These are phyloP conservation scores for Myanophis thanlyinensis DNA, from an alignment of 2,113 vertebrate genomes.

Conservation along the genomic window DNA sequence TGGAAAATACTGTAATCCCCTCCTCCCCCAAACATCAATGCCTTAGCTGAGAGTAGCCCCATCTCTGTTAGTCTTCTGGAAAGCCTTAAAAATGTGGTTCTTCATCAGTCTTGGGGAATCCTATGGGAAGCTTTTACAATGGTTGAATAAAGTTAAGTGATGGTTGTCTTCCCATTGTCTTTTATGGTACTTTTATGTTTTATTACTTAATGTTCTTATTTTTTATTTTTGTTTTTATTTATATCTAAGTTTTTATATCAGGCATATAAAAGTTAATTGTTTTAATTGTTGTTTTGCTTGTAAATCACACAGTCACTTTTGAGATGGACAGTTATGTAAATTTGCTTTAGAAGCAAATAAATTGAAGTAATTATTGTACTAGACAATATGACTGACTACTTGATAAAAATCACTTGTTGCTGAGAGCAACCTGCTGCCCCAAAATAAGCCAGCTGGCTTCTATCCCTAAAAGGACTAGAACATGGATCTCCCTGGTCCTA, in stretches of 20 bases:
- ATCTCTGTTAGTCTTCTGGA: not conserved
- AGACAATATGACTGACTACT: constrained; percentile 3
- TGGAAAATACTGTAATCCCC: not conserved
- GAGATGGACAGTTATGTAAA: not conserved
- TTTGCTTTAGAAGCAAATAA: not conserved
- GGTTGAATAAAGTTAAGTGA: not conserved
- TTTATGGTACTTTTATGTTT: not conserved
- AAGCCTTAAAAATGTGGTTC: not conserved
- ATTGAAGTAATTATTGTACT: not conserved
- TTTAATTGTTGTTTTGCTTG: not conserved
- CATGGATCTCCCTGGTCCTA: not conserved
- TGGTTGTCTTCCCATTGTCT: not conserved
- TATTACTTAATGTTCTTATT: not conserved
- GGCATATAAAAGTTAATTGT: not conserved
- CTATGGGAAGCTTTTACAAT: not conserved
- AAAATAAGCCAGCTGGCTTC: not conserved
- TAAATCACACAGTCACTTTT: not conserved
- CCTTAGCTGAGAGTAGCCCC: not conserved
- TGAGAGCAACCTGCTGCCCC: not conserved
- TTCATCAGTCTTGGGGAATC: not conserved
- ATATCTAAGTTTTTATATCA: not conserved
- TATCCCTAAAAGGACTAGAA: not conserved
- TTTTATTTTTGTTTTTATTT: not conserved
- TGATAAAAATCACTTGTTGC: constrained; percentile 3
- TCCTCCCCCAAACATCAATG: not conserved